Base-by-base conservation (phyloP, 2,113 vertebrate species). In the Prietella phreatophila region DNA sequence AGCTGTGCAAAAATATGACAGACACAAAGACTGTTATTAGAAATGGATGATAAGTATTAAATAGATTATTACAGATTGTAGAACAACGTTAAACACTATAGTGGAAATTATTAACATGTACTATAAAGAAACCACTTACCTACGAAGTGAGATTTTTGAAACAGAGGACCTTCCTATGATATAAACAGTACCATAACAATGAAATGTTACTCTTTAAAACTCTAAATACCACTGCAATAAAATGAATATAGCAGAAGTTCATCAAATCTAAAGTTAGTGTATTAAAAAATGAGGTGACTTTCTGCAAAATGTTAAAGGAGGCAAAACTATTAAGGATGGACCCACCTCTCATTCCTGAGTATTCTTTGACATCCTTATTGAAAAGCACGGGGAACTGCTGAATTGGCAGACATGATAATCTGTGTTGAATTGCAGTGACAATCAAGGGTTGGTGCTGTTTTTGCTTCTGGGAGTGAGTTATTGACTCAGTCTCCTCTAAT, bases 281-380 rank as follows among this genome's bases (percentile, higher is more conserved):
- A 81, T 39, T 8, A 22, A 61, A 79, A 17, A 76, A 50, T 27
- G 22, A 76, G 9, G 19, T 50, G 50, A 80, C n/a, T 76, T 75
- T 42, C 10, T 55, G 75, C 33, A 25, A 39, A 82, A 19, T 33
- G 19, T 22, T 82, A 39, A 82, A 81, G 53, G 7, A 56, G 79
- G 0, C 5, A 30, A 50, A 83, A 83, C 39, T 60, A 61, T 69
- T 50, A 47, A 36, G 15, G 20, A 61, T 1, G 2, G 9, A 79
- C 90, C 13, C 85, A 93, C 94, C 93, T 92, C 85, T 92, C 33
- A 78, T 82, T 87, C 73, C 65, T 27, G 87, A 88, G 20, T 76
- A 83, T 42, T 85, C 50, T 86, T 84, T 89, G 30, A 88, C 71
- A 76, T 89, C 88, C 17, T 84, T 56, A 61, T 91, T 88, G 42